Evolutionary conservation across 1,140 invertebrate species (phyloP), one percentile per base, ranked within the genome.

Genomic region (Leptestheria dahalacensis): DNA sequence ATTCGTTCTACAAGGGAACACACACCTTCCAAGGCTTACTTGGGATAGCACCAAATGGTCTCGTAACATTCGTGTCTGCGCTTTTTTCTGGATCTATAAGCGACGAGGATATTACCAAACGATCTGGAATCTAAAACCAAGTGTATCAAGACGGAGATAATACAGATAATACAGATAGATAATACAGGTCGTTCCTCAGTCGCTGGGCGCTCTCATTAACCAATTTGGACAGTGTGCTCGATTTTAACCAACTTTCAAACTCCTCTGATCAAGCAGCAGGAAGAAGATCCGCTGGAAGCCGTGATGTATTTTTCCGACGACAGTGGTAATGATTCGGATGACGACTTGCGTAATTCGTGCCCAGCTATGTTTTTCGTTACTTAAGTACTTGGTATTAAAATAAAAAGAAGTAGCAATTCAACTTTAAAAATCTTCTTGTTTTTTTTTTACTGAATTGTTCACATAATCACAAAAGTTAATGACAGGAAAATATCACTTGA

Each of bases 191-290:
- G 26, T 54, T 24, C 2, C 52, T 24, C 1, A 21, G 29, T 54
- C 52, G 25, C 26, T 54, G 1, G 29, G 18, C 26, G 18, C 24
- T n/a, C 24, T 54, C n/a, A 29, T 24, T 15, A 54, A 54, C 26
- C 52, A 3, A 54, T 54, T 25, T 54, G 52, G 52, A 54, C 52
- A 1, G 2, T 54, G 3, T 54, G 52, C n/a, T 4, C 52, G 1
- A 54, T 54, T 54, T n/a, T 54, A 10, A 28, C 52, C 52, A 54
- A 54, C 29, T 54, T 54, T n/a, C 52, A 54, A 25, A 54, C 52
- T 9, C 52, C 52, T 25, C 21, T 54, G n/a, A 24, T 54, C 1
- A 54, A 54, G 26, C 18, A 54, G 52, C 9, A 20, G n/a, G 24
- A 21, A 10, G 18, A 20, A 25, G 53, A 55, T 26, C 53, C 53